Evolutionary conservation across 35 echinoderm and acorn worm genomes (phyloP).

Genomic region (Ophioderma brevispina): DNA sequence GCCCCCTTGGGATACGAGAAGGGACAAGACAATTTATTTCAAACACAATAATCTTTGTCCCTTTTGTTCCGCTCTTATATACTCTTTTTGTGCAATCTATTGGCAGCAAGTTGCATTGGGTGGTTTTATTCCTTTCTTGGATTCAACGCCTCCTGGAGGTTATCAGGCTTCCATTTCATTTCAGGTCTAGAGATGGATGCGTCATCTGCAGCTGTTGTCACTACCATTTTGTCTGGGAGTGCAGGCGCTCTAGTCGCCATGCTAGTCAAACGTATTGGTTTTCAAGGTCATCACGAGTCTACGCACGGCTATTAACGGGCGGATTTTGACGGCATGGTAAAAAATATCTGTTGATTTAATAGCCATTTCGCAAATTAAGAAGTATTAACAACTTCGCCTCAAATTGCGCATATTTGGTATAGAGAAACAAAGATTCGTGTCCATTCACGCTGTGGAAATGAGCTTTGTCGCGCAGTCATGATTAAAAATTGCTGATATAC

Average conservation of each 20-base stretch:
- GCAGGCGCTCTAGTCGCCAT: slow-evolving; percentile 53
- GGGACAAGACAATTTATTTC: too few species aligned
- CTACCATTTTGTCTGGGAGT: slow-evolving; percentile 68
- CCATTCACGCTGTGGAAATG: background rate
- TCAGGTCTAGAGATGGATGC: slow-evolving; percentile 44
- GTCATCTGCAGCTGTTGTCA: slow-evolving; percentile 63
- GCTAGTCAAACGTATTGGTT: background rate
- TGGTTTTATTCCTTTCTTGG: slow-evolving; percentile 86
- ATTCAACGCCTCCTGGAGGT: slow-evolving; percentile 87
- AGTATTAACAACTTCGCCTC: background rate
- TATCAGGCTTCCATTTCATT: slow-evolving; percentile 68
- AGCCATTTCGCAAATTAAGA: background rate
- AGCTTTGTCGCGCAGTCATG: background rate
- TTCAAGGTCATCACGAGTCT: slow-evolving; percentile 55
- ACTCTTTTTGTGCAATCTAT: too few species aligned
- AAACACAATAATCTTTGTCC: too few species aligned
- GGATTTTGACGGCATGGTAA: slow-evolving; percentile 85
- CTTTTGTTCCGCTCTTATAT: too few species aligned
- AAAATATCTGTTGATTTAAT: slow-evolving; percentile 9
- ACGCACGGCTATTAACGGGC: slow-evolving; percentile 80
- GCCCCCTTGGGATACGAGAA: too few species aligned
- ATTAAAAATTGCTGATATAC: too few species aligned
- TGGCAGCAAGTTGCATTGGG: slow-evolving; percentile 68
- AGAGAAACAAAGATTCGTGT: background rate
- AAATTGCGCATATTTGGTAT: background rate